These are phyloP conservation scores for Loxodonta africana DNA, from an alignment of 2,113 vertebrate species.

Conservation along the genomic window DNA sequence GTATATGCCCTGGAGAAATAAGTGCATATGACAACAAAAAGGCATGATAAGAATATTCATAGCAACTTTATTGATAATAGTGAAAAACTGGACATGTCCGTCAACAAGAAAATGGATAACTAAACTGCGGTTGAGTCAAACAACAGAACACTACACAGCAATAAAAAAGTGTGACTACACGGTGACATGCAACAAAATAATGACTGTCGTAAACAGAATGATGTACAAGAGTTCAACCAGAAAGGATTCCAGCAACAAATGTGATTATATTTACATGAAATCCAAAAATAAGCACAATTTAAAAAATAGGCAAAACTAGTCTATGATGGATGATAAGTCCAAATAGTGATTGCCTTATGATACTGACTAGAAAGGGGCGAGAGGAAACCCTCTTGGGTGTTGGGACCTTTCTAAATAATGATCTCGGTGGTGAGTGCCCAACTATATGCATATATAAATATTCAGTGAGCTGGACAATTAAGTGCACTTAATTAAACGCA, in stretches of 20 bases:
- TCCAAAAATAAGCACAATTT: not conserved
- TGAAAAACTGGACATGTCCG: no score
- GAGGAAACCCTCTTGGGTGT: not conserved
- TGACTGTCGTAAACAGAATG: not conserved
- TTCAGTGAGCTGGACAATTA: not conserved
- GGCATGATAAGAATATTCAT: not conserved
- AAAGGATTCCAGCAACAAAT: not conserved
- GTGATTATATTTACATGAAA: not conserved
- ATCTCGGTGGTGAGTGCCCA: not conserved
- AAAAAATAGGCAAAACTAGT: not conserved
- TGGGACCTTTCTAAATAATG: not conserved
- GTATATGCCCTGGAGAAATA: not conserved
- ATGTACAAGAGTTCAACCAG: not conserved
- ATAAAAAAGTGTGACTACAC: not conserved
- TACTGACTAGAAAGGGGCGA: not conserved
- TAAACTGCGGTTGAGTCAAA: not conserved
- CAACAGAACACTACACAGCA: not conserved
- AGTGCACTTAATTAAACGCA: not conserved
- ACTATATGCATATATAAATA: not conserved
- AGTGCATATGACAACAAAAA: not conserved
- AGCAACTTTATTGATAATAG: no score
- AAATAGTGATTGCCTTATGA: not conserved
- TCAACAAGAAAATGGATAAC: no score
- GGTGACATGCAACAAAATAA: not conserved
- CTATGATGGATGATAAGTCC: not conserved